Percentiles rank a stretch among this genome's conserved stretches.
phyloP scores from a whole-genome alignment of 2,888 invertebrate genomes.

The Lasioglossum lativentre region DNA sequence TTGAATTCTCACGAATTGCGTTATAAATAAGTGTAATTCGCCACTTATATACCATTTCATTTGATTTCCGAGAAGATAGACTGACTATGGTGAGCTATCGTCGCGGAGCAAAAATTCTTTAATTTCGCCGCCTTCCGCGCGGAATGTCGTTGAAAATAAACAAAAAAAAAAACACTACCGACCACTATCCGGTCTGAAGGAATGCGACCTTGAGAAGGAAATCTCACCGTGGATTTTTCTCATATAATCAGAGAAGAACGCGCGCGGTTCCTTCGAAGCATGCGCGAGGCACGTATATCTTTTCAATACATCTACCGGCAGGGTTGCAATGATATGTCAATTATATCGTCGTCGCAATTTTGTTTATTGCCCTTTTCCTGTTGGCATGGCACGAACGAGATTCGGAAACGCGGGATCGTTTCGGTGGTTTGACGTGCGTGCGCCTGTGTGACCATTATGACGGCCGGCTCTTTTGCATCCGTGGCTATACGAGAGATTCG shows the following conservation, averaged over 20 bases:
- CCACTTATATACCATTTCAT: neutral
- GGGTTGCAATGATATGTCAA: constrained; percentile 1
- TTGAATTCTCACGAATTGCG: neutral
- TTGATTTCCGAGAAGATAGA: neutral
- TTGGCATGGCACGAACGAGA: constrained; percentile 10
- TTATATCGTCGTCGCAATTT: constrained; percentile 23
- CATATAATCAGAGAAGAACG: neutral
- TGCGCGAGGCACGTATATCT: neutral
- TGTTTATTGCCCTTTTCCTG: constrained; percentile 24
- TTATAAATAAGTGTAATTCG: neutral
- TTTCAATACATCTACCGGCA: neutral
- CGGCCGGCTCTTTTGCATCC: neutral
- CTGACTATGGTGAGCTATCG: too few species aligned
- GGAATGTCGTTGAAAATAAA: neutral
- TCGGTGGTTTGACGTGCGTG: constrained; percentile 7
- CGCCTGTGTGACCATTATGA: constrained; percentile 31
- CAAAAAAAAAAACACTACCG: neutral
- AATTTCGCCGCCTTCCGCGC: neutral
- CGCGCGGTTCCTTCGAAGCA: neutral
- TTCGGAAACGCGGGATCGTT: constrained; percentile 20
- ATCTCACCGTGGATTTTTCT: neutral
- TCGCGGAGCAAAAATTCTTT: neutral
- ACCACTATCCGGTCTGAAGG: neutral
- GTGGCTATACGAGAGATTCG: constrained; percentile 18
- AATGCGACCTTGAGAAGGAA: neutral